phyloP scores from a whole-genome alignment of 2,888 invertebrate species.

The Acleris laterana region DNA sequence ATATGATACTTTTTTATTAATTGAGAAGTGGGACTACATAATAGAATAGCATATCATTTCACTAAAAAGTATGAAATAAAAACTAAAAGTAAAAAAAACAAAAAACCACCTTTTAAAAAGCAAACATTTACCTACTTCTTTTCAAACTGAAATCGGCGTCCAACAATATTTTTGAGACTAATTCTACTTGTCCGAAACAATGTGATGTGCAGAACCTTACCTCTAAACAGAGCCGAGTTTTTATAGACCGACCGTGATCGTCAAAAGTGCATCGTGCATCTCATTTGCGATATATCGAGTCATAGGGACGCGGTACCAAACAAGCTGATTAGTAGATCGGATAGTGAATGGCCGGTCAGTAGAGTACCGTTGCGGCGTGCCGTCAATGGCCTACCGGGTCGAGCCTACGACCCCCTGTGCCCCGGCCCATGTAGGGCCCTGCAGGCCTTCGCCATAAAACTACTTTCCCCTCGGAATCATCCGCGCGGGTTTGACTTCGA shows the following conservation, averaged over 20 bases:
- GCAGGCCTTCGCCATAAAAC: conserved; percentile 44
- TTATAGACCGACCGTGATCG: not conserved
- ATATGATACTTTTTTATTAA: no score
- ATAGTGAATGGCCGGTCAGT: conserved; percentile 74
- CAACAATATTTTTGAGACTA: no score
- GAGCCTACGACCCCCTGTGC: conserved; percentile 70
- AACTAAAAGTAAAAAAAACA: no score
- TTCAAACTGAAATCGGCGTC: no score
- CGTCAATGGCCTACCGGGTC: conserved; percentile 64
- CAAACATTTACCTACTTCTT: no score
- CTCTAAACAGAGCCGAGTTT: not conserved
- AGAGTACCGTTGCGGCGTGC: conserved; percentile 46
- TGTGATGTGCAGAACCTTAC: no score
- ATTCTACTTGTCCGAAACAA: no score
- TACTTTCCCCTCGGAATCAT: conserved; percentile 26
- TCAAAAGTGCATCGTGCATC: not conserved
- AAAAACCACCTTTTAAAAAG: no score
- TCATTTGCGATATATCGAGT: not conserved
- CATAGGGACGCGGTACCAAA: conserved; percentile 2
- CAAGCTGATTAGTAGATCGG: conserved; percentile 40
- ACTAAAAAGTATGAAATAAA: no score
- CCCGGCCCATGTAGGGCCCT: conserved; percentile 67
- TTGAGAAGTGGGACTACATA: no score
- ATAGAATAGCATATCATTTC: no score
- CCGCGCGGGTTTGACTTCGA: conserved; percentile 7